Conservation (phyloP, 2,888 invertebrate species). For the Chaitophorus viminalis region DNA sequence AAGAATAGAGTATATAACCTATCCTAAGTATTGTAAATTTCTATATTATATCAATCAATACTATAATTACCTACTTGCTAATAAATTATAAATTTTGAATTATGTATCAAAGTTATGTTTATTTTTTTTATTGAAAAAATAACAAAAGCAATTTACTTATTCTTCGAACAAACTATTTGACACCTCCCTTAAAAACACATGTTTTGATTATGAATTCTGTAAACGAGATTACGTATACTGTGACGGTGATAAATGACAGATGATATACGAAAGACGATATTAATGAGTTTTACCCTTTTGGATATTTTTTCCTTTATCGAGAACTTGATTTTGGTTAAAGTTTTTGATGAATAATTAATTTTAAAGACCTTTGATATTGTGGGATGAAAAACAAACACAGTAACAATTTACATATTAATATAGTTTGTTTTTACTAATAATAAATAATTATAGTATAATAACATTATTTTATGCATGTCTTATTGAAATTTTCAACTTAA, state of each 20-base stretch:
- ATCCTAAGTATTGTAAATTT: too few species aligned
- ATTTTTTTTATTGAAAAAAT: too few species aligned
- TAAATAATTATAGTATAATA: neutral
- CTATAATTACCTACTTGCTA: too few species aligned
- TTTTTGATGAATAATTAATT: slow-evolving; percentile 31
- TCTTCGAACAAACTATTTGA: slow-evolving; percentile 6
- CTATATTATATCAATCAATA: too few species aligned
- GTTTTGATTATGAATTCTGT: slow-evolving; percentile 28
- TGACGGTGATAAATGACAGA: slow-evolving; percentile 48
- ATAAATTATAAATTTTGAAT: too few species aligned
- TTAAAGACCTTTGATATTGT: neutral
- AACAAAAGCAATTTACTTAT: neutral
- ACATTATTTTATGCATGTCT: neutral
- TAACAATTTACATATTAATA: neutral
- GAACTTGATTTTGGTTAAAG: neutral
- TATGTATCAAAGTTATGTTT: too few species aligned
- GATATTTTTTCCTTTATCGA: slow-evolving; percentile 4
- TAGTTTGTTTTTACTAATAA: neutral
- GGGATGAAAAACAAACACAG: neutral
- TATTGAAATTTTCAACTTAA: too few species aligned
- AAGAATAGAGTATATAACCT: too few species aligned
- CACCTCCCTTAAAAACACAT: slow-evolving; percentile 35
- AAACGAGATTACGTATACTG: slow-evolving; percentile 24
- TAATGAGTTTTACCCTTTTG: slow-evolving; percentile 52
- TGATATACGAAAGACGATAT: slow-evolving; percentile 3